Evolutionary conservation across 2,113 vertebrate genomes (phyloP).

Genomic region (Coracopsis vasa): DNA sequence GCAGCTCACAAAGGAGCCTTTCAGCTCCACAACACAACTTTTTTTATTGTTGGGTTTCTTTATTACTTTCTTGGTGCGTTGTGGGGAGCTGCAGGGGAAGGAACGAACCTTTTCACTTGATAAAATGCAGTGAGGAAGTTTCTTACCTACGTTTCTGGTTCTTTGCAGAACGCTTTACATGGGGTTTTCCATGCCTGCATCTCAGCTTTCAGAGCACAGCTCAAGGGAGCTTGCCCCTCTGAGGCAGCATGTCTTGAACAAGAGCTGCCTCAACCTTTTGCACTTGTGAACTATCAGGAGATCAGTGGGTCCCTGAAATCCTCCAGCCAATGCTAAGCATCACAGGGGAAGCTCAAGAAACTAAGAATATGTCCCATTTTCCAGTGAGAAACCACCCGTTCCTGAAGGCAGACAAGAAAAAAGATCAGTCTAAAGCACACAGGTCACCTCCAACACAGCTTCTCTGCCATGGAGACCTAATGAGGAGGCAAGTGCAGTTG

Average conservation of each 20-base stretch:
- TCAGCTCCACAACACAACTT: neutral
- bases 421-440: neutral
- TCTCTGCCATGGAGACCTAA: neutral
- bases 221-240: neutral
- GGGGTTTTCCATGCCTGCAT: neutral
- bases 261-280: neutral
- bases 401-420: neutral
- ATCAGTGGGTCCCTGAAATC: neutral
- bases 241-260: accelerated
- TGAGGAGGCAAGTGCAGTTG: neutral
- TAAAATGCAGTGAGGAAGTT: accelerated
- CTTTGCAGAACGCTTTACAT: neutral
- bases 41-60: neutral
- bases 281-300: neutral
- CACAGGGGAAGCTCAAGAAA: neutral
- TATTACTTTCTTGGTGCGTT: neutral
- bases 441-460: neutral
- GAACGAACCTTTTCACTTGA: neutral
- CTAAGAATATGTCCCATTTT: neutral
- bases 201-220: neutral
- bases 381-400: neutral
- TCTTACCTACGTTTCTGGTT: neutral
- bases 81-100: neutral
- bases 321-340: neutral
- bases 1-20: slow-evolving; percentile 38